Evolutionary conservation across 2,888 invertebrate genomes (phyloP).

Genomic region (Drosophila lacicola): DNA sequence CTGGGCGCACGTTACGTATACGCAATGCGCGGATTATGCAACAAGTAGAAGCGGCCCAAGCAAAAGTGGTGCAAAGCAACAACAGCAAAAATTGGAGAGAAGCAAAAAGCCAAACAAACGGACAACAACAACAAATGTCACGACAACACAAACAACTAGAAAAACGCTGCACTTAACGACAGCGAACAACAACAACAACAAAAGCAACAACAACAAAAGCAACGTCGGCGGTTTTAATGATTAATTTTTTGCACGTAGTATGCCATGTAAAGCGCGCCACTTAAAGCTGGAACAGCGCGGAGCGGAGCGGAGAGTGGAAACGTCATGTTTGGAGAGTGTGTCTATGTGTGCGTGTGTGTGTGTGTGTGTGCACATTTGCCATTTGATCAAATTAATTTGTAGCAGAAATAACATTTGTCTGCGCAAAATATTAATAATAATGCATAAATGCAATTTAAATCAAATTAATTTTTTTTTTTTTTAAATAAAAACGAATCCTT

Average conservation of each 20-base stretch:
- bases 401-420: background rate
- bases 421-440: background rate
- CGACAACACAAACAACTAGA: constrained; percentile 49
- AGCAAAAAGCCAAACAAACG: constrained; percentile 4
- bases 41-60: constrained; percentile 43
- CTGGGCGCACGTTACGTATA: constrained; percentile 52
- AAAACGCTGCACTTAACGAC: constrained; percentile 33
- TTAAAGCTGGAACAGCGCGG: constrained; percentile 27
- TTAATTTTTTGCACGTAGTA: constrained; percentile 77
- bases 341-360: background rate
- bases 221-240: constrained; percentile 58
- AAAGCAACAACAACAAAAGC: constrained; percentile 33
- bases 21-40: constrained; percentile 55
- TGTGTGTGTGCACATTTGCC: constrained; percentile 10
- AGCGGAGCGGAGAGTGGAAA: constrained; percentile 1
- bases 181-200: constrained; percentile 34
- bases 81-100: constrained; percentile 17
- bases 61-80: constrained; percentile 31
- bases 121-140: constrained; percentile 60
- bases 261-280: constrained; percentile 56
- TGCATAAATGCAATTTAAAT: no score
- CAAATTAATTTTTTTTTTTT: no score
- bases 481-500: no score
- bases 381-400: constrained; percentile 18
- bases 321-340: constrained; percentile 14